A percentile compares a stretch with the other conserved stretches of the same genome.
Conservation (phyloP, 2,113 vertebrate species). For the Numida meleagris region DNA sequence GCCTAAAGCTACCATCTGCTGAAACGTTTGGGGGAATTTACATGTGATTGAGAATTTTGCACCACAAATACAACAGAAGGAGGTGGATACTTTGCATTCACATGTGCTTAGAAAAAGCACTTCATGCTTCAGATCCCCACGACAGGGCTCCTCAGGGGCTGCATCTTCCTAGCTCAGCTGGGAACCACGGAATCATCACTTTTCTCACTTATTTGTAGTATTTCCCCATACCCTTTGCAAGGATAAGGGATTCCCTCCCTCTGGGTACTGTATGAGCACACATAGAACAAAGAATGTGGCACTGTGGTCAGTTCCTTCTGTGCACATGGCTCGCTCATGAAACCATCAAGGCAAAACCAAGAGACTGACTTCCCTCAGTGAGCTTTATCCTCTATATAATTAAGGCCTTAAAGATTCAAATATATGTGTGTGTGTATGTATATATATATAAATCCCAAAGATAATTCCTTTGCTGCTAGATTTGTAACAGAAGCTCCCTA, state of each 20-base stretch:
- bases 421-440: background rate
- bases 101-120: background rate
- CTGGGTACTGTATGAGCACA: background rate
- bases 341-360: background rate
- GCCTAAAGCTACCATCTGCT: background rate
- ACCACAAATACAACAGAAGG: background rate
- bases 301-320: background rate
- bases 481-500: slow-evolving; percentile 24
- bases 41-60: background rate
- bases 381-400: background rate
- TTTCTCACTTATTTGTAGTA: background rate
- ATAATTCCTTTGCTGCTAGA: slow-evolving; percentile 18
- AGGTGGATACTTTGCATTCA: background rate
- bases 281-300: background rate
- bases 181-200: background rate
- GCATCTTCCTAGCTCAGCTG: background rate
- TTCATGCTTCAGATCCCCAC: background rate
- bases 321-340: background rate
- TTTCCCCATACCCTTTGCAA: background rate
- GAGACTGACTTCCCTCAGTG: background rate
- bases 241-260: background rate
- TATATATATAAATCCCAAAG: background rate
- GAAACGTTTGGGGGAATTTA: background rate
- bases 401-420: background rate
- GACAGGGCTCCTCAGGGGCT: background rate